Base-by-base conservation (phyloP, 2,797 vertebrate species). In the Euphonia xanthogaster region DNA sequence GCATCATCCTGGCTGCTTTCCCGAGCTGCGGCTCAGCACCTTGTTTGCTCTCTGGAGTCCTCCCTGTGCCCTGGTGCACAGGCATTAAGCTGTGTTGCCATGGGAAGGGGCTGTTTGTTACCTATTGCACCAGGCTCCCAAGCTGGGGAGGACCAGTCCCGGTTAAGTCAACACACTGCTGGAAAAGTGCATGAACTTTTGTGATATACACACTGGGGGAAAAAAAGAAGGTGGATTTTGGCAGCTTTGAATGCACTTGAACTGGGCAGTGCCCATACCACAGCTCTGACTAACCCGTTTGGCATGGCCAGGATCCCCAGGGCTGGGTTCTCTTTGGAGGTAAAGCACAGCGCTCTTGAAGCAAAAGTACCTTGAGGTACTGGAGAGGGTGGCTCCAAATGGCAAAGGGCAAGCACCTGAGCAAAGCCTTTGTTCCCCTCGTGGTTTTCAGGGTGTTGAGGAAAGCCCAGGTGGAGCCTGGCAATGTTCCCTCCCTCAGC, bases 1-100 rank as follows among this genome's bases (percentile, higher is more conserved):
- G 93, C 97, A 96, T 97, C 96, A 94, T 92, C 57, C 88, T 97
- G 98, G 97, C 97, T 44, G 62, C 79, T 66, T 94, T 97, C 96
- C 96, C 44, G 10, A 93, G 71, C 78, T 22, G 51, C 12, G 50
- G 93, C 88, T 95, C 61, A n/a, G 84, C 2, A 3, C 81, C 58
- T 23, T 5, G 5, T 86, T 81, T 20, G 31, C 85, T 95, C 2
- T 0, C 84, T 44, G 77, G 68, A 94, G 81, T 48, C 75, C 90
- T 92, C 31, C 14, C 67, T 4, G 88, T 95, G 88, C 84, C 92
- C 76, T 44, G 0, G 4, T 6, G 51, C 14, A 11, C 78, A 74
- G 96, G 90, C 94, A 91, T n/a, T 74, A 23, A 18, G 30, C 40
- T 12, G 11, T 3, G 95, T 98, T 98, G 74, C 97, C 94, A 97